A percentile compares a stretch with the other conserved stretches of the same genome.
Evolutionary conservation across 2,888 invertebrate genomes (phyloP).

Genomic region (Mechanitis messenoides): DNA sequence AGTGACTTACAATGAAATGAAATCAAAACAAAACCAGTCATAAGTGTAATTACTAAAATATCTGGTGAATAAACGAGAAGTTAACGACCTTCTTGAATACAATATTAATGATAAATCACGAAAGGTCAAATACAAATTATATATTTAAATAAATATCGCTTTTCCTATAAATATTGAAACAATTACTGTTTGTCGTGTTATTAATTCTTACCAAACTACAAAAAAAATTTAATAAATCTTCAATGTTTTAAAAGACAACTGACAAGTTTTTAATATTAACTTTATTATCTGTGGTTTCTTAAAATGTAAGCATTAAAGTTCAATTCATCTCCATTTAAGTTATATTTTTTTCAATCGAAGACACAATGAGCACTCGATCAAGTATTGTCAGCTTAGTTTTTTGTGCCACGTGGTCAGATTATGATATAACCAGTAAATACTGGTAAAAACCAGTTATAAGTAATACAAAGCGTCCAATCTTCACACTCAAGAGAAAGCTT

Average conservation of each 20-base stretch:
- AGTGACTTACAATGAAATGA: too few species aligned
- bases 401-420: slow-evolving; percentile 37
- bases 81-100: too few species aligned
- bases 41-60: too few species aligned
- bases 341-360: slow-evolving; percentile 35
- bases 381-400: slow-evolving; percentile 50
- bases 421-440: slow-evolving; percentile 19
- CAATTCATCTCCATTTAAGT: slow-evolving; percentile 1
- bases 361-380: slow-evolving; percentile 58
- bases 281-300: background rate
- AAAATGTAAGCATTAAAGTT: background rate
- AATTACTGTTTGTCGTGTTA: too few species aligned
- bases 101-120: too few species aligned
- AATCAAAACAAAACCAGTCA: too few species aligned
- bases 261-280: background rate
- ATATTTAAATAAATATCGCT: too few species aligned
- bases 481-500: slow-evolving; percentile 1
- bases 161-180: too few species aligned
- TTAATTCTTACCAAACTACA: background rate
- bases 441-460: slow-evolving; percentile 21
- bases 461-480: background rate
- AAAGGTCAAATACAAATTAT: too few species aligned
- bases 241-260: background rate
- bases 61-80: too few species aligned
- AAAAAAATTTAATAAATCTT: background rate